Evolutionary conservation across 2,113 vertebrate species (phyloP), one percentile per base, ranked within the genome.

Genomic region (Scalopus aquaticus): DNA sequence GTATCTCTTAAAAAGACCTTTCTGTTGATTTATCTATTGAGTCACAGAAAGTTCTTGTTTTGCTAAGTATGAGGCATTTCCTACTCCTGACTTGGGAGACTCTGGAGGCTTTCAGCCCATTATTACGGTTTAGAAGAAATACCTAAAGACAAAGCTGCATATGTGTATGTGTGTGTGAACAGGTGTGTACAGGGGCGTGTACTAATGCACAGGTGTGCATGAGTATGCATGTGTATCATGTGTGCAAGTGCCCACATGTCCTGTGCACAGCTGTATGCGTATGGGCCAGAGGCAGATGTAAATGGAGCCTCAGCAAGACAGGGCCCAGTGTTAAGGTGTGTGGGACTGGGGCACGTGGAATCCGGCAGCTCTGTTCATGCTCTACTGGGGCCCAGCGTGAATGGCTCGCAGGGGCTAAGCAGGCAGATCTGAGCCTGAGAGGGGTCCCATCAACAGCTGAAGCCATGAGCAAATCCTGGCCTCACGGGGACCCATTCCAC

Each of bases 331-430:
- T 96, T 88, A 90, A 95, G 96, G 95, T 87, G 54, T 28, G 83
- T 94, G 4, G 37, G 78, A 56, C 94, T 74, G 86, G 96, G 95
- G 92, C 97, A 96, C 91, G 92, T 85, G 90, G 97, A 90, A 86
- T 96, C 97, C 95, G 96, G 97, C 97, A 97, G 96, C 98, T 98
- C 95, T 96, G 92, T 82, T 96, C 91, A 85, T 77, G 91, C 92
- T 95, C 97, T 95, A 92, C 97, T 97, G 95, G 89, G 91, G 97
- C 98, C 97, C 95, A 92, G 94, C 80, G 96, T 17, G 96, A 97
- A 98, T 96, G 91, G 96, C 97, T 97, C 98, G 98, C 97, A 98
- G 97, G 98, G 98, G 97, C 98, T 96, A 98, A 98, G 97, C 97
- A 95, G 96, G 92, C 94, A 24, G 97, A 97, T 95, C 93, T 85